Conservation (phyloP, 2,888 invertebrate species). For the Polydrusus tereticollis region DNA sequence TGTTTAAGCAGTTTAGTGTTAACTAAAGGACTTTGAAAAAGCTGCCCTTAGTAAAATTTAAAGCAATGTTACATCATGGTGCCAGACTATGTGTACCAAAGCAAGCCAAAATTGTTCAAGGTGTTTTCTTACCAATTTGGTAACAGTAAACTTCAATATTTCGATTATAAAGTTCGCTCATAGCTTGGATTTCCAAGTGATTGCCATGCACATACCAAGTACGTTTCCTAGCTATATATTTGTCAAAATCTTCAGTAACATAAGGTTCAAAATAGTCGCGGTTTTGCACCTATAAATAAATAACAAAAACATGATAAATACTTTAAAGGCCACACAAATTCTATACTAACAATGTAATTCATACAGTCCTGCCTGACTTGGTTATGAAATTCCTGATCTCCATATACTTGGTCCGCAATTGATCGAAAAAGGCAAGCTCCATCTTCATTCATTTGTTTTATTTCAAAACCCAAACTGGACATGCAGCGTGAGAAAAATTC, state of each 20-base stretch:
- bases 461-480: conserved; percentile 80
- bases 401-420: conserved; percentile 90
- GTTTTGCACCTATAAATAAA: conserved; percentile 78
- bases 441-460: conserved; percentile 89
- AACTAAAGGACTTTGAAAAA: too few relatives aligned
- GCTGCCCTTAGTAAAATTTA: too few relatives aligned
- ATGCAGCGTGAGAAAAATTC: conserved; percentile 67
- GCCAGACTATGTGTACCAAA: not conserved
- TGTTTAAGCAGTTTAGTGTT: too few relatives aligned
- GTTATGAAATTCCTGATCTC: conserved; percentile 90
- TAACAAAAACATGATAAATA: not conserved
- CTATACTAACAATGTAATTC: conserved; percentile 85
- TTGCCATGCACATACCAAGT: conserved; percentile 87
- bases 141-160: conserved; percentile 90
- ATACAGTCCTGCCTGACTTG: conserved; percentile 87
- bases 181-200: conserved; percentile 91
- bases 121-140: conserved; percentile 71
- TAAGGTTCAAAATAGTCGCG: conserved; percentile 89
- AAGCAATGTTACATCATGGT: too few relatives aligned
- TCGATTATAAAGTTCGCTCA: conserved; percentile 90
- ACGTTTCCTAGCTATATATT: conserved; percentile 85
- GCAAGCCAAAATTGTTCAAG: not conserved
- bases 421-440: conserved; percentile 91
- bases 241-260: conserved; percentile 89
- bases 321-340: not conserved